Conservation (phyloP, 2,797 vertebrate species). For the Lepus oiostolus region DNA sequence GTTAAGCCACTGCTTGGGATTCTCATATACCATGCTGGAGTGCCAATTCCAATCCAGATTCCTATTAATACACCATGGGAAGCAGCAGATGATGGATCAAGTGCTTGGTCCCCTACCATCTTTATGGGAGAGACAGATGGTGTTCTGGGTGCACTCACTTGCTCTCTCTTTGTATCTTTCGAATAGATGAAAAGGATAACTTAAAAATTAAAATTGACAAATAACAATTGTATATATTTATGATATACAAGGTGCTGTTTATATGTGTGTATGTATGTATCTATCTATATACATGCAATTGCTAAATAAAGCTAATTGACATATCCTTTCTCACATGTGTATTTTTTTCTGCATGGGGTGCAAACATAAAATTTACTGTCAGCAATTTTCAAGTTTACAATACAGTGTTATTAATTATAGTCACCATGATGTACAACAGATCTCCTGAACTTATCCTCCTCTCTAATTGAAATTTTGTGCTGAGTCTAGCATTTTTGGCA, state of each 20-base stretch:
- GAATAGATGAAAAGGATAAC: too few species aligned
- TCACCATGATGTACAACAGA: neutral
- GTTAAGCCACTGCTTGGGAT: too few species aligned
- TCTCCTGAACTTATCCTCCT: neutral
- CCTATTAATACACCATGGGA: too few species aligned
- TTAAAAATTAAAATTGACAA: neutral
- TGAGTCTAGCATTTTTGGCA: too few species aligned
- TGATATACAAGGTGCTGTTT: neutral
- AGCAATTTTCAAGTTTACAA: neutral
- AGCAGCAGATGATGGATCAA: too few species aligned
- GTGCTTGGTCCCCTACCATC: too few species aligned
- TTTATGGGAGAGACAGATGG: too few species aligned
- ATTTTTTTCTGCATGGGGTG: neutral
- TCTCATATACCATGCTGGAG: too few species aligned
- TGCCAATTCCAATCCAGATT: too few species aligned
- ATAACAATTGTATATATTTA: neutral
- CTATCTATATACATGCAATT: neutral
- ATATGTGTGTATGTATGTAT: neutral
- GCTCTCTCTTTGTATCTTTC: too few species aligned
- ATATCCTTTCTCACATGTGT: neutral
- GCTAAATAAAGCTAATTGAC: neutral
- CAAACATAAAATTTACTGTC: neutral
- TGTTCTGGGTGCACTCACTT: too few species aligned
- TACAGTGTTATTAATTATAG: neutral
- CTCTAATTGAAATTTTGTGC: neutral